Conservation (phyloP, 2,797 vertebrate species). For the Parauchenoglanis ngamensis region DNA sequence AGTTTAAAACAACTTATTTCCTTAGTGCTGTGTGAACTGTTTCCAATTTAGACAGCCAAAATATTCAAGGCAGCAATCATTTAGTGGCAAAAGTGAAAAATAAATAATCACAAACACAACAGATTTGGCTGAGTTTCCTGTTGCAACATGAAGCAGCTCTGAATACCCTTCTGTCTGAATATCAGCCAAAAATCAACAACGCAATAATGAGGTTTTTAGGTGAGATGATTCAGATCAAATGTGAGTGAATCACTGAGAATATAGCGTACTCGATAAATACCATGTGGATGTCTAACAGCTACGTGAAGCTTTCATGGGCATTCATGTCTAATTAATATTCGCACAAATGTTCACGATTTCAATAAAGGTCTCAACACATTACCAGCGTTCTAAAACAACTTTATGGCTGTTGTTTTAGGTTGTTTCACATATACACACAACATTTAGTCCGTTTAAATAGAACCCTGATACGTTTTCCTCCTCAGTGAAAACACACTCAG, state of each 20-base stretch:
- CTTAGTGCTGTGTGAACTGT: not conserved
- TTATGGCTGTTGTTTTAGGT: not conserved
- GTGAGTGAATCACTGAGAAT: not conserved
- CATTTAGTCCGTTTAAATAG: not conserved
- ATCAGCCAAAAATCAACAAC: not conserved
- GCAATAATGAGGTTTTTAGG: not conserved
- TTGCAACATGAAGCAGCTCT: not conserved
- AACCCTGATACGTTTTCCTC: not conserved
- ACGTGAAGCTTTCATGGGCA: not conserved
- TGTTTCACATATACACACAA: not conserved
- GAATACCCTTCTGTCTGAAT: not conserved
- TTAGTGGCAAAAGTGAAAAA: not conserved
- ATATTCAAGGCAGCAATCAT: not conserved
- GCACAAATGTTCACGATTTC: not conserved
- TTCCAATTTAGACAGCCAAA: not conserved
- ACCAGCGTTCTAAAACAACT: not conserved
- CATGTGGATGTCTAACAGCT: not conserved
- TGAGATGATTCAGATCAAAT: not conserved
- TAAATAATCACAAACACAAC: slow-evolving; percentile 1
- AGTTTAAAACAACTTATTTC: slow-evolving; percentile 62
- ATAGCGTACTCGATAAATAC: not conserved
- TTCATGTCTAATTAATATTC: not conserved
- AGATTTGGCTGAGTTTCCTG: not conserved
- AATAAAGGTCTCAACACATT: not conserved
- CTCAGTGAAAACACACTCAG: not conserved